phyloP scores from a whole-genome alignment of 2,888 invertebrate species.

The Nebria brevicollis region DNA sequence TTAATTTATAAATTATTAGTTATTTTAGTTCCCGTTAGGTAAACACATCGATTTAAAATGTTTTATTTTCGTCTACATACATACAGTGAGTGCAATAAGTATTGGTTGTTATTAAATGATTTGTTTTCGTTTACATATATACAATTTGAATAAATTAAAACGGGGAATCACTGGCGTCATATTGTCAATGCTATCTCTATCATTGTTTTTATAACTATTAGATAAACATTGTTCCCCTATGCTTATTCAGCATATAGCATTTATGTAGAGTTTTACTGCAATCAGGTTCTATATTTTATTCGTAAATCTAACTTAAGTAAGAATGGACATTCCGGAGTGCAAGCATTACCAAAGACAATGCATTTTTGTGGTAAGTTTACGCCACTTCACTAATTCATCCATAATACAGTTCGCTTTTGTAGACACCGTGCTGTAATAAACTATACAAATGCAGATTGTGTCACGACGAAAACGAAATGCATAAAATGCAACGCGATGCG shows the following conservation, averaged over 20 bases:
- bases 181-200: background rate
- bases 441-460: conserved; percentile 84
- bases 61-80: no score
- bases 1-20: background rate
- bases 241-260: background rate
- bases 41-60: no score
- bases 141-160: background rate
- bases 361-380: conserved; percentile 44
- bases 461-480: conserved; percentile 82
- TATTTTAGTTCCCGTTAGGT: background rate
- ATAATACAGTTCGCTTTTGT: conserved; percentile 54
- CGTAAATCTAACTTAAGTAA: background rate
- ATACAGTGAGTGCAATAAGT: no score
- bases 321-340: conserved; percentile 36
- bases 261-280: background rate
- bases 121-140: no score
- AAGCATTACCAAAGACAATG: conserved; percentile 44
- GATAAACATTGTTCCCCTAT: background rate
- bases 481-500: conserved; percentile 79
- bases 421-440: conserved; percentile 87
- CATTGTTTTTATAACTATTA: background rate
- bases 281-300: background rate
- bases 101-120: no score
- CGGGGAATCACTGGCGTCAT: background rate
- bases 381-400: conserved; percentile 11